Conservation (phyloP, 1,140 invertebrate species). For the Nephila pilipes region DNA sequence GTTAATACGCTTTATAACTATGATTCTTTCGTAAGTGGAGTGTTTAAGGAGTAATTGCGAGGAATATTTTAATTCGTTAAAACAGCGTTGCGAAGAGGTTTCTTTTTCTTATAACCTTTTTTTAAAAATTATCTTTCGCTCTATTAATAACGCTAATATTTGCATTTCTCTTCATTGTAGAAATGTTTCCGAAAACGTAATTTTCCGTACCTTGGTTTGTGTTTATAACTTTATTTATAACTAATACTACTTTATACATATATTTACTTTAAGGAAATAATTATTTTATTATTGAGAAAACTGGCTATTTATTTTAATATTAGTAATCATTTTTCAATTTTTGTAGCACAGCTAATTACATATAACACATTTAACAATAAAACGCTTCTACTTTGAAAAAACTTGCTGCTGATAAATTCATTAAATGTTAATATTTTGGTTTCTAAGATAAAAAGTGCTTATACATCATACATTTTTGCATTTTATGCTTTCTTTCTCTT, state of each 20-base stretch:
- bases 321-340: too few species aligned
- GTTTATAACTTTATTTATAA: not conserved
- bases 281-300: too few species aligned
- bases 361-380: too few species aligned
- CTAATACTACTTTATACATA: not conserved
- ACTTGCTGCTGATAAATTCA: too few species aligned
- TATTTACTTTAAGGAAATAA: not conserved
- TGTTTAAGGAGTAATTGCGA: conserved; percentile 55
- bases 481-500: too few species aligned
- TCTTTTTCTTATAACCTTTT: not conserved
- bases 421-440: too few species aligned
- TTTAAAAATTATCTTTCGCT: not conserved
- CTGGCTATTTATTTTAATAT: too few species aligned
- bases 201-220: not conserved
- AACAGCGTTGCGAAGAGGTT: not conserved
- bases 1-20: conserved; percentile 63
- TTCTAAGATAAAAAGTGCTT: too few species aligned
- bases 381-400: too few species aligned
- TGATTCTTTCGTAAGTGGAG: conserved; percentile 26
- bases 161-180: not conserved
- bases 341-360: too few species aligned
- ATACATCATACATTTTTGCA: too few species aligned
- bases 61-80: conserved; percentile 50
- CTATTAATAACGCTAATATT: conserved; percentile 42
- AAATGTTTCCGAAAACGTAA: not conserved